These are phyloP conservation scores for Macroglossus sobrinus DNA, from an alignment of 2,113 vertebrate species.

Conservation along the genomic window DNA sequence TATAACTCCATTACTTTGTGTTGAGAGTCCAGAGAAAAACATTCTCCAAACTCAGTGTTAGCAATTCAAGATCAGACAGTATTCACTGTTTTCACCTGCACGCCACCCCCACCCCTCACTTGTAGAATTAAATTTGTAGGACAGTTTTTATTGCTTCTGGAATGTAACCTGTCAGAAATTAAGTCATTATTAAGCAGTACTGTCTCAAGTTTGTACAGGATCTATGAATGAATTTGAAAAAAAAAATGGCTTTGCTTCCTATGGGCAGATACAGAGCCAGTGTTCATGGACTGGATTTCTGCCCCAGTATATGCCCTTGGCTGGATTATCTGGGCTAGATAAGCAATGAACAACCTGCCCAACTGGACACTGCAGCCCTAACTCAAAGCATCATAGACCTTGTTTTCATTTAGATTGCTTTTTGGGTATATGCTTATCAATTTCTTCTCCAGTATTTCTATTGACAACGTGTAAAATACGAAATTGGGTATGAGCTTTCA, in stretches of 20 bases:
- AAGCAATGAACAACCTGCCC: neutral
- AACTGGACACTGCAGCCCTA: neutral
- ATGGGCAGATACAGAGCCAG: neutral
- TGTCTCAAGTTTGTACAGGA: neutral
- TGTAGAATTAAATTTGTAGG: neutral
- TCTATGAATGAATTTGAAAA: neutral
- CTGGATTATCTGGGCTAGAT: neutral
- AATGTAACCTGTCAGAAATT: slow-evolving; percentile 20
- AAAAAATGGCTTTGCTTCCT: neutral
- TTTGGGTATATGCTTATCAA: neutral
- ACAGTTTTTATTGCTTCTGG: neutral
- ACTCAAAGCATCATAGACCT: neutral
- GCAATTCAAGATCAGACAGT: neutral
- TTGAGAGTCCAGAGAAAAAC: slow-evolving; percentile 28
- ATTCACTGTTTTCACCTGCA: neutral
- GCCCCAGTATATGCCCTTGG: neutral
- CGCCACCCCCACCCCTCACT: neutral
- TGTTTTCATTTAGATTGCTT: neutral
- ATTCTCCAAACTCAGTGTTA: neutral
- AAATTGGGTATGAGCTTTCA: neutral
- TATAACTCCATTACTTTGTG: neutral
- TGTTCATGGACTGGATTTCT: neutral
- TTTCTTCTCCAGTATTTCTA: neutral
- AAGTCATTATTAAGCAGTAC: slow-evolving; percentile 5
- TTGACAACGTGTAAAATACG: neutral